Conservation (phyloP, 2,113 vertebrate genomes). For the Ceratotherium simum region DNA sequence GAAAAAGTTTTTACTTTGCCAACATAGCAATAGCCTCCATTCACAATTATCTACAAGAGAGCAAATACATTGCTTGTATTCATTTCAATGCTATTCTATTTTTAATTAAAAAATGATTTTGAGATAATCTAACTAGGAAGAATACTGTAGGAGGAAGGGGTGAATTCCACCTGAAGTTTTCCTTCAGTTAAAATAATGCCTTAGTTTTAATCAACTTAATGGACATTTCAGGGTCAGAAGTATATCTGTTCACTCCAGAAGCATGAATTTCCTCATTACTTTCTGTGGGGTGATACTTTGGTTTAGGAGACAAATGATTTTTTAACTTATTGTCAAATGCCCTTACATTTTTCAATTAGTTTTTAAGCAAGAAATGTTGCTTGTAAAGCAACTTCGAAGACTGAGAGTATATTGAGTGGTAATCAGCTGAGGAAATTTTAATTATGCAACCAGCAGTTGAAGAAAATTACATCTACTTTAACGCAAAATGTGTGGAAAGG, state of each 20-base stretch:
- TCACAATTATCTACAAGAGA: not conserved
- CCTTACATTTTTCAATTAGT: not conserved
- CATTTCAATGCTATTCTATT: not conserved
- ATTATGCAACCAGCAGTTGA: not conserved
- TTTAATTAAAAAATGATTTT: conserved; percentile 34
- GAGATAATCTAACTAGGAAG: not conserved
- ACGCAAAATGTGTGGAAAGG: not conserved
- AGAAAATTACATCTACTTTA: not conserved
- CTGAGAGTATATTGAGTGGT: not conserved
- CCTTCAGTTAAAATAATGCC: conserved; percentile 10
- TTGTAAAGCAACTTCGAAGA: conserved; percentile 40
- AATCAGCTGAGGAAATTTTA: not conserved
- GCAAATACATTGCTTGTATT: not conserved
- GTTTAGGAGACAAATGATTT: not conserved
- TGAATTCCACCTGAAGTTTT: not conserved
- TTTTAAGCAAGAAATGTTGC: conserved; percentile 4
- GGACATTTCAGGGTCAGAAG: not conserved
- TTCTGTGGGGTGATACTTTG: not conserved
- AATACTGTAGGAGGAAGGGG: not conserved
- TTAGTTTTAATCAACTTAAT: not conserved
- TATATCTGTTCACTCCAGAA: not conserved
- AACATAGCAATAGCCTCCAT: not conserved
- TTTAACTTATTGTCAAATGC: not conserved
- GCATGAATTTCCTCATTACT: not conserved
- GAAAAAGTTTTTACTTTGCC: not conserved